Percentiles rank a stretch among this genome's conserved stretches.
These are phyloP conservation scores for Trematomus loennbergii DNA, from an alignment of 2,113 vertebrate species.

Conservation along the genomic window DNA sequence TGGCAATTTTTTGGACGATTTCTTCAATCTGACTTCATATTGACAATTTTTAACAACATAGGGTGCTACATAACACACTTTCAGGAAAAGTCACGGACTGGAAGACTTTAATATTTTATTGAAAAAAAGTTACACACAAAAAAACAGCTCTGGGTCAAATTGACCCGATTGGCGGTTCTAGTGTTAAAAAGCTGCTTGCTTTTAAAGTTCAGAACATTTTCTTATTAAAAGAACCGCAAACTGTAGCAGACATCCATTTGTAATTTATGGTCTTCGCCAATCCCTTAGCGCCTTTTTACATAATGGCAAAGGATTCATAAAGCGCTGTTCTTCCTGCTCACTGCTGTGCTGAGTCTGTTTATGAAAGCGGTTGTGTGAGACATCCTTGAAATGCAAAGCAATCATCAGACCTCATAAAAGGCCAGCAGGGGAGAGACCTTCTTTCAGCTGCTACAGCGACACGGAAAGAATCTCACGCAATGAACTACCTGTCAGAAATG, in stretches of 20 bases:
- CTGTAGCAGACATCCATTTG: neutral
- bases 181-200: slow-evolving; percentile 36
- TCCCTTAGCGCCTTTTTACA: neutral
- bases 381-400: slow-evolving; percentile 43
- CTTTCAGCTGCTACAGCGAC: slow-evolving; percentile 1
- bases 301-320: slow-evolving; percentile 27
- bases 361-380: slow-evolving; percentile 29
- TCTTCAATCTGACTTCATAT: too few species aligned
- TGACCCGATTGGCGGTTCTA: too few species aligned
- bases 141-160: too few species aligned
- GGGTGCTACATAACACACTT: too few species aligned
- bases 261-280: neutral
- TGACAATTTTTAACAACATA: too few species aligned
- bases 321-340: slow-evolving; percentile 24
- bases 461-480: neutral
- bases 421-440: slow-evolving; percentile 5
- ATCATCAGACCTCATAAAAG: slow-evolving; percentile 24
- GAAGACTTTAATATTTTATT: too few species aligned
- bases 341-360: slow-evolving; percentile 37
- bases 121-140: too few species aligned
- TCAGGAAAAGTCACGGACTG: too few species aligned
- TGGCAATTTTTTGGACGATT: too few species aligned
- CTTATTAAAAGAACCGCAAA: slow-evolving; percentile 13
- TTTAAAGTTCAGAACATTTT: slow-evolving; percentile 14
- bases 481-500: slow-evolving; percentile 51